Conservation (phyloP, 2,113 vertebrate genomes). For the Ailuropoda melanoleuca region DNA sequence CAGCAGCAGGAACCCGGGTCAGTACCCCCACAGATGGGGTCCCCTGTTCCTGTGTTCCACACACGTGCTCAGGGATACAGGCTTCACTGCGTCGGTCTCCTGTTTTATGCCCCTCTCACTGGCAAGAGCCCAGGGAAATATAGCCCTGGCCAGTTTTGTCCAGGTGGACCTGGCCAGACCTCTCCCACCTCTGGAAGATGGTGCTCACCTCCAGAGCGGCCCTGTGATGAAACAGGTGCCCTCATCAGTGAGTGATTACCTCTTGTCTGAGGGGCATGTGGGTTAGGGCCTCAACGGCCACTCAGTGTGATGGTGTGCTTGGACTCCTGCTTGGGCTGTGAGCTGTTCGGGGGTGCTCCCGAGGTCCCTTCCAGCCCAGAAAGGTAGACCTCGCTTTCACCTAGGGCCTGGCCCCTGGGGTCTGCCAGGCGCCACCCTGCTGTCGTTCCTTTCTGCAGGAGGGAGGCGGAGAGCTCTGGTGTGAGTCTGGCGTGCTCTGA, state of each 20-base stretch:
- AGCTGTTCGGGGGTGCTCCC: neutral
- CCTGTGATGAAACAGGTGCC: neutral
- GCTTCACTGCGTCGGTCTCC: neutral
- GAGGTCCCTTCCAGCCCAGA: neutral
- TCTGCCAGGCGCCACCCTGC: neutral
- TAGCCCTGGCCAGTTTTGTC: neutral
- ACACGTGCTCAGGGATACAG: too few species aligned
- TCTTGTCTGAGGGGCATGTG: neutral
- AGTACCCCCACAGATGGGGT: neutral
- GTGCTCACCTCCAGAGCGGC: neutral
- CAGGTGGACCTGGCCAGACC: neutral
- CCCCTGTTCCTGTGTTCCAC: neutral
- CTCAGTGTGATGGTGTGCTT: neutral
- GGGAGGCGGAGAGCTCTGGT: neutral
- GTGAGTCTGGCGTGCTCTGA: too few species aligned
- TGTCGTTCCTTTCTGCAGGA: neutral
- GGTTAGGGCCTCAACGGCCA: neutral
- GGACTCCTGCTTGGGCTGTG: neutral
- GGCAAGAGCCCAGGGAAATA: neutral
- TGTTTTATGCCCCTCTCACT: neutral
- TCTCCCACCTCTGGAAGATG: neutral
- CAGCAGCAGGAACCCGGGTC: neutral
- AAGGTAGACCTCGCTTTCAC: neutral
- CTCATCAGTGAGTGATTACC: neutral
- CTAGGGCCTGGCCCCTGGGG: neutral